phyloP scores from a whole-genome alignment of 1,140 invertebrate genomes.

The Calephelis virginiensis region DNA sequence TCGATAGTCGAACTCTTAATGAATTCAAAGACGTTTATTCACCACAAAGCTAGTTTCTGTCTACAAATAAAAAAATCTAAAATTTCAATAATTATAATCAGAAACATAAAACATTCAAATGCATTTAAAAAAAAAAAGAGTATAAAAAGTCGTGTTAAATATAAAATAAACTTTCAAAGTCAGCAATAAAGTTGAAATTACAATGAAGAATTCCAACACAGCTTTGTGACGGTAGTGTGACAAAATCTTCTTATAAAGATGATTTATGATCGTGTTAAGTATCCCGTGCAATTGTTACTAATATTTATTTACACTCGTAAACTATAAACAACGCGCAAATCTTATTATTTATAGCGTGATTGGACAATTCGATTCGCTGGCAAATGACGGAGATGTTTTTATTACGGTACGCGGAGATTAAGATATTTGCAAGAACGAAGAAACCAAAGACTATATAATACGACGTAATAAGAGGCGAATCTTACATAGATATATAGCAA shows the following conservation, averaged over 20 bases:
- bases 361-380: slow-evolving; percentile 49
- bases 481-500: too few relatives aligned
- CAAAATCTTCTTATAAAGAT: slow-evolving; percentile 75
- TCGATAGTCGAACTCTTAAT: too few relatives aligned
- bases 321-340: slow-evolving; percentile 75
- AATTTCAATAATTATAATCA: slow-evolving; percentile 1
- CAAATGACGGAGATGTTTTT: slow-evolving; percentile 19
- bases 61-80: neutral
- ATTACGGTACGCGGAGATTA: slow-evolving; percentile 3
- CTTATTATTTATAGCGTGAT: slow-evolving; percentile 72
- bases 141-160: neutral
- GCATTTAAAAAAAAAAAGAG: neutral
- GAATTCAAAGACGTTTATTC: neutral
- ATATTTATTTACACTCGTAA: slow-evolving; percentile 74
- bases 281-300: slow-evolving; percentile 71
- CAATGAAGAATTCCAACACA: slow-evolving; percentile 1
- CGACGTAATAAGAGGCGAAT: too few relatives aligned
- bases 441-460: too few relatives aligned
- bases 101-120: neutral
- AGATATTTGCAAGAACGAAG: slow-evolving; percentile 16
- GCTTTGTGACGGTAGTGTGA: slow-evolving; percentile 61
- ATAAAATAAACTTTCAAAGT: neutral
- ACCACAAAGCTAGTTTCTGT: neutral
- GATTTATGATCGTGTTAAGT: slow-evolving; percentile 75
- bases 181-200: slow-evolving; percentile 10